Percentiles rank a stretch among this genome's conserved stretches.
Conservation (phyloP, 1,140 invertebrate species). For the Asobara japonica region DNA sequence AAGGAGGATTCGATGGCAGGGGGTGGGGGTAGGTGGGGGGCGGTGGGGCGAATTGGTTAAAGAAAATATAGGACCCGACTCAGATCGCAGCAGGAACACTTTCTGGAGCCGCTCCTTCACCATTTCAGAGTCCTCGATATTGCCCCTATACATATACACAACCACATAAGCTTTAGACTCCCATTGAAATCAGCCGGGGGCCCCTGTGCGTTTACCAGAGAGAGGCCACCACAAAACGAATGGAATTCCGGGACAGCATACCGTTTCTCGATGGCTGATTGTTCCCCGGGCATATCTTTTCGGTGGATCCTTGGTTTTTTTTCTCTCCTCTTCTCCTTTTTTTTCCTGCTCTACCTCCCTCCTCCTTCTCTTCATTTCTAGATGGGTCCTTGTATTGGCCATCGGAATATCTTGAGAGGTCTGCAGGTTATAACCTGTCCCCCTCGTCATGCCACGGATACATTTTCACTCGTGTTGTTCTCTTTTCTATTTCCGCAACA, state of each 20-base stretch:
- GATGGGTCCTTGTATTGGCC: conserved; percentile 11
- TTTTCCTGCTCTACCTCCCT: conserved; percentile 1
- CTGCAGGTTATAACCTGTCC: conserved; percentile 6
- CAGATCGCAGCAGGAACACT: conserved; percentile 15
- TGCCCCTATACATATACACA: conserved; percentile 14
- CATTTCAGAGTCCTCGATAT: conserved; percentile 15
- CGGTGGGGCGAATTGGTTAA: not conserved
- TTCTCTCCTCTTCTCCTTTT: not conserved
- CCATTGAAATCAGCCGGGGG: conserved; percentile 38
- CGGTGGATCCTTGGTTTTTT: conserved; percentile 36
- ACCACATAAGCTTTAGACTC: conserved; percentile 3
- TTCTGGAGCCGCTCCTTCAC: conserved; percentile 9
- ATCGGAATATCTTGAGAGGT: conserved; percentile 5
- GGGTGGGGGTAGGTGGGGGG: too few relatives aligned
- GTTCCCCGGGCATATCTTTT: conserved; percentile 45
- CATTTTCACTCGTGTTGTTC: not conserved
- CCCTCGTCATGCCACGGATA: conserved; percentile 7
- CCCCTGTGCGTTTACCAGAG: conserved; percentile 32
- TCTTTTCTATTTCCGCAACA: conserved; percentile 30
- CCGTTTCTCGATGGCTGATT: conserved; percentile 49
- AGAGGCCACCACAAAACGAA: conserved; percentile 47
- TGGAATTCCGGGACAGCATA: conserved; percentile 57
- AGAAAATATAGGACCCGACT: not conserved
- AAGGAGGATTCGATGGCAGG: too few relatives aligned
- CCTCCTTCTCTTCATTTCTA: conserved; percentile 1